Base-by-base conservation (phyloP, 2,888 invertebrate species). In the Volucella zonaria region DNA sequence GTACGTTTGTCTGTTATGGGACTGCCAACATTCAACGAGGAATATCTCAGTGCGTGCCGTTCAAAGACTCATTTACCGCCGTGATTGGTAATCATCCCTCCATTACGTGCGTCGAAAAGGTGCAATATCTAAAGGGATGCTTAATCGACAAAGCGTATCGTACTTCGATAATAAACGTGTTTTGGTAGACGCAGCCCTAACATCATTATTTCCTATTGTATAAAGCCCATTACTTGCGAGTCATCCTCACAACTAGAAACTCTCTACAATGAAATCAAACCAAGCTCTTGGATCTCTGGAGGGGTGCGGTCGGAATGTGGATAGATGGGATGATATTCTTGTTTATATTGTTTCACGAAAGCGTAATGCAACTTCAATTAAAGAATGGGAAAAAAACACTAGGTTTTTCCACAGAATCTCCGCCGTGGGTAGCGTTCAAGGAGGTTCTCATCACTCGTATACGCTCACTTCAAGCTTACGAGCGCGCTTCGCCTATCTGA, bases 251-350 rank as follows among this genome's bases (percentile, higher is more conserved):
- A 56, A 52, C 67, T 56, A 10, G 56, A 67, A 45, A 54, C 54
- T 23, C 54, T 67, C 9, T 67, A 31, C 43, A 67, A 56, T 31
- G 12, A 67, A 23, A 52, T 18, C 9, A 52, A n/a, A 52, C 52
- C 52, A 66, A 43, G 67, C 54, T 8, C 67, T 67, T 54, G n/a
- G 54, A 54, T 54, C 67, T n/a, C 56, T 67, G 18, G 56, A 56
- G 54, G 31, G 67, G 56, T 38, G 56, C 31, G 45, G 61, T 71
- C 59, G 71, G 6, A 23, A 42, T 51, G 40, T 71, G 3, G 14
- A 42, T 38, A 23, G 51, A 51, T 71, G 71, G 42, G 42, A 59
- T 71, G 51, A 71, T 11, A 23, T 71, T 10, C 59, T 68, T 45
- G 14, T 47, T 1, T 11, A 68, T 56, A 68, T 68, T 8, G 31